Conservation (phyloP, 2,113 vertebrate species). For the Leucoraja erinaceus region DNA sequence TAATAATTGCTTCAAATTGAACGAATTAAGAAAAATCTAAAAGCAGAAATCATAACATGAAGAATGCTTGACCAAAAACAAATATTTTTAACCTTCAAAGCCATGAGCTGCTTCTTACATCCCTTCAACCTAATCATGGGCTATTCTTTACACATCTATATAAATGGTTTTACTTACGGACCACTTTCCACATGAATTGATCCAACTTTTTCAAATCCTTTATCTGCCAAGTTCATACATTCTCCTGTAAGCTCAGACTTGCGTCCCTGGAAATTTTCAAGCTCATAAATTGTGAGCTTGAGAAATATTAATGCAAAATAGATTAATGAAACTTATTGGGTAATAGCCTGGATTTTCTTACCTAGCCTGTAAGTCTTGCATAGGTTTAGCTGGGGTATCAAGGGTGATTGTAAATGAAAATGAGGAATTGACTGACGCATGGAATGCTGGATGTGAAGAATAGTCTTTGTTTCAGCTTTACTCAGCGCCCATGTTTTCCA, state of each 20-base stretch:
- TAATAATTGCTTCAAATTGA: neutral
- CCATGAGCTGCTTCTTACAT: neutral
- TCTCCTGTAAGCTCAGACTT: slow-evolving; percentile 69
- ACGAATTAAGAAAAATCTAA: neutral
- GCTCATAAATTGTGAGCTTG: slow-evolving; percentile 59
- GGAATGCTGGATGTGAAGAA: too few species aligned
- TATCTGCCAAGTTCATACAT: slow-evolving; percentile 67
- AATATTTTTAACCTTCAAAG: neutral
- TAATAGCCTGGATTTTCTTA: neutral
- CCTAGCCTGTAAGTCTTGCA: neutral
- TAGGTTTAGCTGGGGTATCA: neutral
- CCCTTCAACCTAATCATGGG: neutral
- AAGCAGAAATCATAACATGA: neutral
- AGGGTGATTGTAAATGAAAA: too few species aligned
- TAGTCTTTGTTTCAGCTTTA: too few species aligned
- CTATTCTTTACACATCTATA: neutral
- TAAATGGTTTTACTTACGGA: slow-evolving; percentile 56
- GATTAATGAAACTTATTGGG: slow-evolving; percentile 33
- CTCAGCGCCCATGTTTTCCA: too few species aligned
- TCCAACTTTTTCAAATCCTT: slow-evolving; percentile 72
- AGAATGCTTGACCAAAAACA: neutral
- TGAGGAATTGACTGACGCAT: too few species aligned
- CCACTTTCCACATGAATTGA: slow-evolving; percentile 78
- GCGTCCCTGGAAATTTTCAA: slow-evolving; percentile 78
- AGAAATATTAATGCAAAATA: neutral